Percentiles rank a stretch among this genome's conserved stretches.
Evolutionary conservation across 2,113 vertebrate genomes (phyloP).

Genomic region (Python bivittatus): DNA sequence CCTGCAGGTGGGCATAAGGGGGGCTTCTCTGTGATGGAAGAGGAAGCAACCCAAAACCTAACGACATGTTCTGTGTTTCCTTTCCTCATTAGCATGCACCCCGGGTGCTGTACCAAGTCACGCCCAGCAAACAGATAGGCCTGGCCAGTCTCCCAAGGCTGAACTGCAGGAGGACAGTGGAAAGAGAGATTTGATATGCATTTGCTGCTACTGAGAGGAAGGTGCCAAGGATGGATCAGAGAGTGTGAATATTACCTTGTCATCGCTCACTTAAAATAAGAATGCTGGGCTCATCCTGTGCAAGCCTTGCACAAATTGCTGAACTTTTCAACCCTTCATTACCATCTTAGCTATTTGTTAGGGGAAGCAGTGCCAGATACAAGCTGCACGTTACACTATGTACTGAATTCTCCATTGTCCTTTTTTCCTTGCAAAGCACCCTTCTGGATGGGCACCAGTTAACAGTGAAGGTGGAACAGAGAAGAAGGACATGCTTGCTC

Average conservation of each 20-base stretch:
- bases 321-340: neutral
- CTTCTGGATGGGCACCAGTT: neutral
- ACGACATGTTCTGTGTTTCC: neutral
- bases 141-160: neutral
- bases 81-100: conserved; percentile 20
- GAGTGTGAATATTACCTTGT: neutral
- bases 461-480: neutral
- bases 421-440: neutral
- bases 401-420: neutral
- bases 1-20: neutral
- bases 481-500: too few relatives aligned
- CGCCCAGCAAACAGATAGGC: neutral
- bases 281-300: rapidly evolving
- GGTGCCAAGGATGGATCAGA: neutral
- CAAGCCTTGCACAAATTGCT: neutral
- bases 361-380: neutral
- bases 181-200: neutral
- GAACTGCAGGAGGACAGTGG: neutral
- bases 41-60: conserved; percentile 31
- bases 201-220: neutral
- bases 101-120: neutral
- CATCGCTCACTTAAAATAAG: conserved; percentile 25
- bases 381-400: neutral
- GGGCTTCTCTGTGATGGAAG: neutral
- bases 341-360: neutral